Conservation (phyloP, 2,797 vertebrate genomes). For the Craterocephalus amniculus region DNA sequence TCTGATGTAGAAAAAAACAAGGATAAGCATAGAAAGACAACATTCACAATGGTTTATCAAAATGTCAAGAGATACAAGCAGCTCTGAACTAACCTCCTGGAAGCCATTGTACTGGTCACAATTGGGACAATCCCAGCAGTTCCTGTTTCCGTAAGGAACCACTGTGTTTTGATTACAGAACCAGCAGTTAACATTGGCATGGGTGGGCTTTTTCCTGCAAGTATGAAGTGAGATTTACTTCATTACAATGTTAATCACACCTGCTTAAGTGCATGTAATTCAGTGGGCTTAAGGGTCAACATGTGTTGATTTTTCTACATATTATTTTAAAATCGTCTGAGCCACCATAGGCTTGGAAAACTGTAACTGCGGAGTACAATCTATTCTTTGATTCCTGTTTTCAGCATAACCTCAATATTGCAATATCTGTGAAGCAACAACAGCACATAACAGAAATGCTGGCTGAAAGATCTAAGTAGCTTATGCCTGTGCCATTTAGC, state of each 20-base stretch:
- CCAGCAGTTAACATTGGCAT: conserved; percentile 95
- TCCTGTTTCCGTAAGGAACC: conserved; percentile 96
- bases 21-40: neutral
- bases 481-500: neutral
- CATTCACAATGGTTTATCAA: neutral
- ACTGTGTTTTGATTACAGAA: conserved; percentile 93
- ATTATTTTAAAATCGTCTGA: neutral
- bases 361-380: neutral
- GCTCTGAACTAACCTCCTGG: conserved; percentile 86
- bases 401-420: neutral
- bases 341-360: neutral
- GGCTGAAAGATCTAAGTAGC: neutral
- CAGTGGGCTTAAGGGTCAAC: accelerated
- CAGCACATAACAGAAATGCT: neutral
- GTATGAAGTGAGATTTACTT: neutral
- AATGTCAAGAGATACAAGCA: neutral
- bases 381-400: neutral
- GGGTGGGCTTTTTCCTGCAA: conserved; percentile 89
- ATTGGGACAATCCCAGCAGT: conserved; percentile 98
- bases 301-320: neutral
- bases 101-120: conserved; percentile 99
- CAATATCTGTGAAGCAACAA: neutral
- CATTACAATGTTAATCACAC: neutral
- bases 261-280: neutral
- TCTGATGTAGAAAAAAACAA: conserved; percentile 76